Conservation (phyloP, 2,797 vertebrate genomes). For the Tadarida brasiliensis region DNA sequence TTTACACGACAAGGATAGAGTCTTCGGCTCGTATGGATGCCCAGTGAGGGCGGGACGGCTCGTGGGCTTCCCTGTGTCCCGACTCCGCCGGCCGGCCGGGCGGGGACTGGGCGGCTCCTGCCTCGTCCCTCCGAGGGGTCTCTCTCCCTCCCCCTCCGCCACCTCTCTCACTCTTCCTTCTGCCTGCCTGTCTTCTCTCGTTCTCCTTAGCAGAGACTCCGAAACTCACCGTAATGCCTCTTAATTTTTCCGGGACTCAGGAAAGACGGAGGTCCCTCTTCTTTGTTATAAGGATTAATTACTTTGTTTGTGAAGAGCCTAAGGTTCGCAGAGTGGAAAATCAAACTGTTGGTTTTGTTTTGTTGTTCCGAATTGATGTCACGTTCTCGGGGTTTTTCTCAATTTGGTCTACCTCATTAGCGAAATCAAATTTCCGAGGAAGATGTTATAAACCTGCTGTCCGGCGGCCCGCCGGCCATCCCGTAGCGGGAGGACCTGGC, state of each 20-base stretch:
- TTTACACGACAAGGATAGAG: fast-evolving
- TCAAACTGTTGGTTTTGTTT: constrained; percentile 63
- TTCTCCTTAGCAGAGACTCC: background rate
- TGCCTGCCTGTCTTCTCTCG: background rate
- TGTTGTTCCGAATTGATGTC: constrained; percentile 61
- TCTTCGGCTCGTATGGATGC: background rate
- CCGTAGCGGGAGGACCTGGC: background rate
- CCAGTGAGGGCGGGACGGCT: fast-evolving
- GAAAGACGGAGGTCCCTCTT: background rate
- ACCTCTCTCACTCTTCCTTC: fast-evolving
- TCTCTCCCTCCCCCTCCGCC: fast-evolving
- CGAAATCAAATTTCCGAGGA: constrained; percentile 52
- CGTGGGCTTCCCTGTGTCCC: background rate
- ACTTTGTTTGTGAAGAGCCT: constrained; percentile 60
- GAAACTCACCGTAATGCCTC: background rate
- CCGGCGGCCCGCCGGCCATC: background rate
- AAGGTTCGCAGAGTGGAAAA: constrained; percentile 54
- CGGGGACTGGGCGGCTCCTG: too few relatives aligned
- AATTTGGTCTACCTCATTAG: constrained; percentile 59
- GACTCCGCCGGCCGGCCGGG: too few relatives aligned
- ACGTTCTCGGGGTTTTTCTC: constrained; percentile 54
- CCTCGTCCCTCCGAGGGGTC: too few relatives aligned
- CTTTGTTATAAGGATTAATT: constrained; percentile 68
- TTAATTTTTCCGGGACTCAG: constrained; percentile 39
- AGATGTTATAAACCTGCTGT: background rate